Conservation (phyloP, 2,113 vertebrate species). For the Chunga burmeisteri region DNA sequence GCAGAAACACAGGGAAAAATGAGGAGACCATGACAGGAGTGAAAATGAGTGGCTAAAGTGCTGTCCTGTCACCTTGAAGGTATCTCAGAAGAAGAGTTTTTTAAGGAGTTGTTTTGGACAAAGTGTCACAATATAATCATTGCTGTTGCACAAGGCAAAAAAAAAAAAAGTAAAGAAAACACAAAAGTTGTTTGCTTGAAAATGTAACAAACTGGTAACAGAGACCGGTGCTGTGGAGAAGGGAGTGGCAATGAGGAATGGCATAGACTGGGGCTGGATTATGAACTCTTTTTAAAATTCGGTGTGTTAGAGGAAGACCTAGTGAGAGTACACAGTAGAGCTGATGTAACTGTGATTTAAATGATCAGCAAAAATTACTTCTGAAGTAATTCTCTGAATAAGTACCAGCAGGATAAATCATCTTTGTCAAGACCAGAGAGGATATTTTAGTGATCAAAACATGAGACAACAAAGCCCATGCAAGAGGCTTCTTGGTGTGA, state of each 20-base stretch:
- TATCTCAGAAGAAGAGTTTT: background rate
- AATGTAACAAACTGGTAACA: background rate
- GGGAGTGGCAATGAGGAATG: background rate
- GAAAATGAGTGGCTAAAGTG: accelerated
- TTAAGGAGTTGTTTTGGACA: background rate
- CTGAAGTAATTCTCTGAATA: background rate
- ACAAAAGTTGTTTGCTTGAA: background rate
- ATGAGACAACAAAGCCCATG: background rate
- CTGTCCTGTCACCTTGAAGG: background rate
- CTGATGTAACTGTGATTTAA: background rate
- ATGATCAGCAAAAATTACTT: background rate
- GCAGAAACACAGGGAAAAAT: background rate
- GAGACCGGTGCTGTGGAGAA: background rate
- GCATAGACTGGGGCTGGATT: background rate
- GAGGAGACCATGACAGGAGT: background rate
- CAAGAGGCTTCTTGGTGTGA: background rate
- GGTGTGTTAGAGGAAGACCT: background rate
- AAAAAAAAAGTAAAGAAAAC: background rate
- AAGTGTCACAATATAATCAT: background rate
- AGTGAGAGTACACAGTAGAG: background rate
- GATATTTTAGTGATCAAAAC: background rate
- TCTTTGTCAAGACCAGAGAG: background rate
- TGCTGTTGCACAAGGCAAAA: background rate
- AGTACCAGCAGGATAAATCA: background rate
- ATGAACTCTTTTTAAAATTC: background rate